A percentile compares a stretch with the other conserved stretches of the same genome.
Evolutionary conservation across 2,113 vertebrate species (phyloP).

Genomic region (Thryonomys swinderianus): DNA sequence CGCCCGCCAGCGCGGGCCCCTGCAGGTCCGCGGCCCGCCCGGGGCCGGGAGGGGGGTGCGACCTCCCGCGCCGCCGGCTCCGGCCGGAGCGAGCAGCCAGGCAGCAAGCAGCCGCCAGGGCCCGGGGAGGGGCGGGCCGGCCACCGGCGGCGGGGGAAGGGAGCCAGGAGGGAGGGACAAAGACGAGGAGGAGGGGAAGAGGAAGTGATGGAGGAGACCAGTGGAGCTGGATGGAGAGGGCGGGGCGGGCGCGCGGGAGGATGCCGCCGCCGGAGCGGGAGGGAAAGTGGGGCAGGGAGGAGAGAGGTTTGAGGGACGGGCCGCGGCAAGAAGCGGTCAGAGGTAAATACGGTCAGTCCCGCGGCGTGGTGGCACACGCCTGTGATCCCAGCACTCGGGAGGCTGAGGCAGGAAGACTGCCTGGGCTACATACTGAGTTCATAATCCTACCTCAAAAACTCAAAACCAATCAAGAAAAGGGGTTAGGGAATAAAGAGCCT

Average conservation of each 20-base stretch:
- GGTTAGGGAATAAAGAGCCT: neutral
- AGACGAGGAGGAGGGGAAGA: conserved; percentile 80
- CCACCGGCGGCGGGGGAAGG: conserved; percentile 71
- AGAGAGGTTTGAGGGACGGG: neutral
- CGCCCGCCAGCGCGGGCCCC: conserved; percentile 15
- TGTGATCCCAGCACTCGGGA: neutral
- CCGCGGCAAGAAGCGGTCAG: neutral
- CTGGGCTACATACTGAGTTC: neutral
- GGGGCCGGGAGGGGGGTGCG: conserved; percentile 68
- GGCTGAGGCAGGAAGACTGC: neutral
- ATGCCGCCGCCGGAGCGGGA: neutral
- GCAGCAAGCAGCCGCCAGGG: conserved; percentile 61
- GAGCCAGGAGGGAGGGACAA: conserved; percentile 80
- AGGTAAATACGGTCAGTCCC: neutral
- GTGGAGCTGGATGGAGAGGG: conserved; percentile 55
- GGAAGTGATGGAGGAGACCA: conserved; percentile 79
- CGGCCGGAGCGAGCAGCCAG: conserved; percentile 22
- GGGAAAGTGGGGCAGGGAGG: neutral
- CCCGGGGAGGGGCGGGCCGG: conserved; percentile 73
- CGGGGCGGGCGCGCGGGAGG: conserved; percentile 31
- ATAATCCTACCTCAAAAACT: neutral
- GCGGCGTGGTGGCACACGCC: neutral
- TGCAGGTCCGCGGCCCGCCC: conserved; percentile 52
- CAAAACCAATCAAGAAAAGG: neutral
- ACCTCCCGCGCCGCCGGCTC: conserved; percentile 62